These are phyloP conservation scores for Clarias fuscus DNA, from an alignment of 2,797 vertebrate genomes.

Conservation along the genomic window DNA sequence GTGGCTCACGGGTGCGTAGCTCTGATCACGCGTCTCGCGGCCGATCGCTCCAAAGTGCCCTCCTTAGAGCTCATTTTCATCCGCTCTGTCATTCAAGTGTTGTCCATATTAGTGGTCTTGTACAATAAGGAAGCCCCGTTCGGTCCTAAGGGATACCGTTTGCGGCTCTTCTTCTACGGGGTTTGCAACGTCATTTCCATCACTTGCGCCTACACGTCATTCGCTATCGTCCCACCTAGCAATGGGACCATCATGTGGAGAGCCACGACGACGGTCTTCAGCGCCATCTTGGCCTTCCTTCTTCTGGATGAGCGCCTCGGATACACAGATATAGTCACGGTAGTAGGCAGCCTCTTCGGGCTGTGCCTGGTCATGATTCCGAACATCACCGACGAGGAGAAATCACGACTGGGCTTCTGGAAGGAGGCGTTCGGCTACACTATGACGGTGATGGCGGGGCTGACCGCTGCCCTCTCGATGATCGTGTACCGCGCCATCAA, in stretches of 20 bases:
- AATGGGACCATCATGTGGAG: constrained; percentile 99
- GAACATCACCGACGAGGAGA: constrained; percentile 89
- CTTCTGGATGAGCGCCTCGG: constrained; percentile 90
- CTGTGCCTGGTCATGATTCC: constrained; percentile 97
- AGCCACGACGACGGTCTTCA: constrained; percentile 94
- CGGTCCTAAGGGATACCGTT: constrained; percentile 89
- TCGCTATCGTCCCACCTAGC: constrained; percentile 95
- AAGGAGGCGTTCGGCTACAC: constrained; percentile 98
- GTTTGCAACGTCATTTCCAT: constrained; percentile 97
- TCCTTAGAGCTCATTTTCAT: constrained; percentile 97
- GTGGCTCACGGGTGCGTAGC: constrained; percentile 94
- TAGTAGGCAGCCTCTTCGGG: constrained; percentile 89
- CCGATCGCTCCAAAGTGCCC: constrained; percentile 95
- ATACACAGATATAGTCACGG: constrained; percentile 85
- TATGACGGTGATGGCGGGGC: constrained; percentile 95
- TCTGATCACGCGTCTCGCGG: constrained; percentile 89
- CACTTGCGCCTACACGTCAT: constrained; percentile 97
- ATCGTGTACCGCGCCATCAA: constrained; percentile 96
- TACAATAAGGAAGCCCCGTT: constrained; percentile 93
- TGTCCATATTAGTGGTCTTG: constrained; percentile 89
- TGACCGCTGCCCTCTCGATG: constrained; percentile 97
- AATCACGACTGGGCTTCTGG: constrained; percentile 87
- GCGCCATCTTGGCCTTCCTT: constrained; percentile 91
- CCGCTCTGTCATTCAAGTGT: constrained; percentile 92
- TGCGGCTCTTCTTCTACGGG: constrained; percentile 94